Evolutionary conservation across 2,888 invertebrate species (phyloP), one percentile per base, ranked within the genome.

Genomic region (Habroteleia sp.): DNA sequence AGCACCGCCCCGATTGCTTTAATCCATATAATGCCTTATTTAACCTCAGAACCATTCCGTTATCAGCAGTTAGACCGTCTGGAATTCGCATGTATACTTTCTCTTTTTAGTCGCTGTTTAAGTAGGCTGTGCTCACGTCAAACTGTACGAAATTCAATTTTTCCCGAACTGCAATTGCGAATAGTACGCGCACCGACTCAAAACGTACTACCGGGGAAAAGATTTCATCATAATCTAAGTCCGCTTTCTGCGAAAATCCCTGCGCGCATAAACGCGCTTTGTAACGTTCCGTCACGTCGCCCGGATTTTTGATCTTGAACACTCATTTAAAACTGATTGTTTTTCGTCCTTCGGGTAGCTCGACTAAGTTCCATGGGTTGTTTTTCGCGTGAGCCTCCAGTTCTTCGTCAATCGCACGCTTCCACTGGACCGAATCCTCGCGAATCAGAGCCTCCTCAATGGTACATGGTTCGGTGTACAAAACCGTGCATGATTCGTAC

Each of bases 301-400:
- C 35, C 0, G 10, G 8, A 16, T 65, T 35, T 48, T 66, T 66
- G 0, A 56, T 31, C 13, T 56, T 66, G 8, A 66, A 66, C 0
- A 66, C 46, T 37, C 56, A 66, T 56, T 66, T 66, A n/a, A 14
- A 66, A 0, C 56, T 46, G 1, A 66, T 56, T 2, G 52, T n/a
- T 16, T 29, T 39, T 13, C 44, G 25, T 7, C 54, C 54, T 3
- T 25, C 3, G 1, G 54, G 44, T 37, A 54, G 27, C 42, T 29
- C 8, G 2, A 44, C 35, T n/a, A 68, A 1, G 1, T 31, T 10
- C 62, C 65, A 75, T 6, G 71, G 71, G 17, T 62, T 13, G 33
- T 78, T 78, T 46, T 54, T 54, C 11, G 39, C 60, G 33, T 78
- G 72, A 23, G 78, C 72, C 13, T 71, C 7, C 6, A 77, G 14